Evolutionary conservation across 2,888 invertebrate species (phyloP).

Genomic region (Taphrorychus bicolor): DNA sequence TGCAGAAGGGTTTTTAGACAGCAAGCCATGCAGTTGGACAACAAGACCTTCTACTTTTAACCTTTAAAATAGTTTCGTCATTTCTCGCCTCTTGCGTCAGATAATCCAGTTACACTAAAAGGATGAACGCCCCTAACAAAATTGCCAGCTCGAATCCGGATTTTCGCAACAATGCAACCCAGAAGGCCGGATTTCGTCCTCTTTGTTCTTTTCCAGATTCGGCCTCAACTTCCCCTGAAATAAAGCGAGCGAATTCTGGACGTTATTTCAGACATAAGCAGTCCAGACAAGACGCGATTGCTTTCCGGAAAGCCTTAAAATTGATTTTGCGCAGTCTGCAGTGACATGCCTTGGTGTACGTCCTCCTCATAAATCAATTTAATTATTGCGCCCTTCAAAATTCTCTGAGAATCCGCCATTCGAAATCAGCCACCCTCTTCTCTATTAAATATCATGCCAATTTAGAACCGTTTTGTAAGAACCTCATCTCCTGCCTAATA

Average conservation of each 20-base stretch:
- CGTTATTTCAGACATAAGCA: not conserved
- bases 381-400: slow-evolving; percentile 13
- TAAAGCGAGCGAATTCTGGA: not conserved
- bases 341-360: not conserved
- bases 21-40: too few relatives aligned
- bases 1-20: too few relatives aligned
- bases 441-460: slow-evolving; percentile 20
- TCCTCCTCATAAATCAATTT: slow-evolving; percentile 14
- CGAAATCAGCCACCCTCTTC: slow-evolving; percentile 11
- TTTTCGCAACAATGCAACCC: slow-evolving; percentile 4
- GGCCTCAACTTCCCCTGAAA: too few relatives aligned
- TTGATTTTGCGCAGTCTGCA: not conserved
- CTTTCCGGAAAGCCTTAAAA: not conserved
- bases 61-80: slow-evolving; percentile 8
- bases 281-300: not conserved
- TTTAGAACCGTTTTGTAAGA: slow-evolving; percentile 13
- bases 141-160: slow-evolving; percentile 11
- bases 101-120: slow-evolving; percentile 9
- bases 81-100: not conserved
- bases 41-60: not conserved
- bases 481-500: slow-evolving; percentile 19
- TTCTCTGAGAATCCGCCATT: slow-evolving; percentile 6
- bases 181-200: not conserved
- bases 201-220: not conserved
- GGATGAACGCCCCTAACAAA: slow-evolving; percentile 13